Percentiles rank a stretch among this genome's conserved stretches.
Evolutionary conservation across 2,113 vertebrate species (phyloP).

Genomic region (Centropristis striata): DNA sequence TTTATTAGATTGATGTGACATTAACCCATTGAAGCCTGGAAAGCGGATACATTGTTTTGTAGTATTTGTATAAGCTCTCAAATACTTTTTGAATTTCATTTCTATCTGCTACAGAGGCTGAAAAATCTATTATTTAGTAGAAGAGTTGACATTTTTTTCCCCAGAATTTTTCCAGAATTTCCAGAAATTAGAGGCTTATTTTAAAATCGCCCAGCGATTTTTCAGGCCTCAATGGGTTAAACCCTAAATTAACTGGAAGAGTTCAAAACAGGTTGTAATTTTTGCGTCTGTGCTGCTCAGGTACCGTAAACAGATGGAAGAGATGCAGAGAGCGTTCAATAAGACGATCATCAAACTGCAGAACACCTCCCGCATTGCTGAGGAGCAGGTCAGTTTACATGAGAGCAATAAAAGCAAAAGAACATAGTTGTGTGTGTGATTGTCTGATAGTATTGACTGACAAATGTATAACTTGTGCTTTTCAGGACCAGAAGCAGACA

Average conservation of each 20-base stretch:
- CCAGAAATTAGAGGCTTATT: no score
- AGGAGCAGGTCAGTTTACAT: constrained; percentile 91
- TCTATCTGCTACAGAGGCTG: no score
- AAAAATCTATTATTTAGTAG: no score
- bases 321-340: constrained; percentile 99
- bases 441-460: accelerated
- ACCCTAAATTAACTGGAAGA: neutral
- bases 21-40: no score
- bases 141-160: no score
- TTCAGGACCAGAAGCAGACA: constrained; percentile 95
- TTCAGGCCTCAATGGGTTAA: no score
- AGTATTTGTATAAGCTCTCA: no score
- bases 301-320: constrained; percentile 99
- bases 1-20: neutral
- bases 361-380: constrained; percentile 97
- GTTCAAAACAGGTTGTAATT: neutral
- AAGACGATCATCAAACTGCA: constrained; percentile 99
- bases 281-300: constrained; percentile 75
- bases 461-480: neutral
- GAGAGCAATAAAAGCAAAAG: neutral
- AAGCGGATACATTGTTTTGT: no score
- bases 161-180: no score
- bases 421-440: neutral
- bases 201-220: no score
- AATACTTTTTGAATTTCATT: no score